A percentile compares a stretch with the other conserved stretches of the same genome.
phyloP scores from a whole-genome alignment of 2,797 vertebrate species.

The Gallinago nigripennis region DNA sequence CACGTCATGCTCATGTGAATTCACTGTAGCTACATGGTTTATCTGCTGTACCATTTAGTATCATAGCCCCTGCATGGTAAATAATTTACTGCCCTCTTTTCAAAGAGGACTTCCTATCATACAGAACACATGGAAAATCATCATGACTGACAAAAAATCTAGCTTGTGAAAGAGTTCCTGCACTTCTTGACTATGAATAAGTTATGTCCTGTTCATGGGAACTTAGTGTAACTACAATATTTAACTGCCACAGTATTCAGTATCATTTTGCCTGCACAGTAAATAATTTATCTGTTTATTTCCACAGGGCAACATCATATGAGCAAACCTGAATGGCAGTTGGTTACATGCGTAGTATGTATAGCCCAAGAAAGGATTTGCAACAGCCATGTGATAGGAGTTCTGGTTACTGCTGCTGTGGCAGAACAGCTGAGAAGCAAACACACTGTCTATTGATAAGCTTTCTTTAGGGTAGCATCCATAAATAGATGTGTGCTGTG shows the following conservation, averaged over 20 bases:
- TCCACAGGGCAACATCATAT: not conserved
- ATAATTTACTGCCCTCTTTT: slow-evolving; percentile 43
- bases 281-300: slow-evolving; percentile 59
- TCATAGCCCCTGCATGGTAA: not conserved
- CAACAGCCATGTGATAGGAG: not conserved
- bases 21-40: not conserved
- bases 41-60: slow-evolving; percentile 30
- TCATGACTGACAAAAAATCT: slow-evolving; percentile 1
- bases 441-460: not conserved
- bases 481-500: not conserved
- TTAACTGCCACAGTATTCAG: not conserved
- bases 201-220: not conserved
- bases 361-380: not conserved
- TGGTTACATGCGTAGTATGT: not conserved
- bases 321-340: not conserved
- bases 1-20: not conserved
- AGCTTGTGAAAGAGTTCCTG: slow-evolving; percentile 1
- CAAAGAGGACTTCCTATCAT: not conserved
- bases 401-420: not conserved
- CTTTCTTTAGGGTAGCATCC: not conserved
- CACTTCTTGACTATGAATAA: slow-evolving; percentile 44
- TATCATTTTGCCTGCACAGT: not conserved
- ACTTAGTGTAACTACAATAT: slow-evolving; percentile 29
- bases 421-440: not conserved
- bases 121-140: not conserved